These are phyloP conservation scores for Luehdorfia chinensis DNA, from an alignment of 1,140 invertebrate genomes.

Conservation along the genomic window DNA sequence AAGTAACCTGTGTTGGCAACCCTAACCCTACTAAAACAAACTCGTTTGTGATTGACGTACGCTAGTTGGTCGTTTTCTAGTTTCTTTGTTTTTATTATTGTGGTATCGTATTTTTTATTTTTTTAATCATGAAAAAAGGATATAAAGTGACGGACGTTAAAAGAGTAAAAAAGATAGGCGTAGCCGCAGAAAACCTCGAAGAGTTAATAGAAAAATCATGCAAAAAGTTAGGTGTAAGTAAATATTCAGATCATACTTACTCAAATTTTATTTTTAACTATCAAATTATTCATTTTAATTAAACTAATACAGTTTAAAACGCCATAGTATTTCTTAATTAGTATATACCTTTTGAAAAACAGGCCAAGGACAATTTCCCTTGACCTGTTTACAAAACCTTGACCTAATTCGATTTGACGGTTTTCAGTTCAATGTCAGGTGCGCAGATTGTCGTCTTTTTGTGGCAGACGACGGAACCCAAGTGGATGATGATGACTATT, in stretches of 20 bases:
- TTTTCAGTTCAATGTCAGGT: conserved; percentile 69
- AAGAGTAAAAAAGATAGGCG: conserved; percentile 81
- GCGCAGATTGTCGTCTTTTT: conserved; percentile 64
- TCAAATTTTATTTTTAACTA: no score
- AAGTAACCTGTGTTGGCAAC: no score
- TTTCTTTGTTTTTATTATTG: conserved; percentile 38
- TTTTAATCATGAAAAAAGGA: conserved; percentile 78
- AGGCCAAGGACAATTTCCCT: conserved; percentile 48
- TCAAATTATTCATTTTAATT: no score
- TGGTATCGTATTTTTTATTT: conserved; percentile 16
- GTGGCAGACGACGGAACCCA: conserved; percentile 83
- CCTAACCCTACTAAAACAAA: no score
- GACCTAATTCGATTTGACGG: conserved; percentile 46
- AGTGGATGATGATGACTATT: conserved; percentile 86
- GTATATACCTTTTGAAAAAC: conserved; percentile 21
- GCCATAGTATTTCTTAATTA: no score
- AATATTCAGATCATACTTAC: conserved; percentile 19
- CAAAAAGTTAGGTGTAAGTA: conserved; percentile 82
- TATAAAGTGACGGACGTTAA: conserved; percentile 84
- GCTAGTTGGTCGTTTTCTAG: conserved; percentile 13
- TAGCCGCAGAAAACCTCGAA: conserved; percentile 80
- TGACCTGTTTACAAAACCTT: conserved; percentile 47
- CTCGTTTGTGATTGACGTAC: no score
- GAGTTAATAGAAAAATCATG: conserved; percentile 82
- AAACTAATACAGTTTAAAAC: no score